Conservation (phyloP, 1,140 invertebrate species). For the Drosophila athabasca region DNA sequence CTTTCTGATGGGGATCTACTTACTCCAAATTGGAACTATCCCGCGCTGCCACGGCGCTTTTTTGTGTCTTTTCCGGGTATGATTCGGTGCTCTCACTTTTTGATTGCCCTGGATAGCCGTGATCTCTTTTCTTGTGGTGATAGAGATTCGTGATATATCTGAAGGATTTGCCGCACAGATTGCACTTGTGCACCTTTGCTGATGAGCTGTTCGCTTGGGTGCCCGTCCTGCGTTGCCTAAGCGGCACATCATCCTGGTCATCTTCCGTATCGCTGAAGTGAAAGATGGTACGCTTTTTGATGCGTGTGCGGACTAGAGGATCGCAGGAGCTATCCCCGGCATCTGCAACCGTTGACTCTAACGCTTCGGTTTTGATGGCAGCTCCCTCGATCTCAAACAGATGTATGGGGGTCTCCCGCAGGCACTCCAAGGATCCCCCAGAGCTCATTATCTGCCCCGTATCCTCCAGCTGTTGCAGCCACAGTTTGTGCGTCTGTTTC, state of each 20-base stretch:
- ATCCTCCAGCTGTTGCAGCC: slow-evolving; percentile 31
- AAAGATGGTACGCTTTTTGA: slow-evolving; percentile 10
- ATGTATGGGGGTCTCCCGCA: slow-evolving; percentile 61
- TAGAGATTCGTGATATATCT: slow-evolving; percentile 61
- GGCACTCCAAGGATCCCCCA: slow-evolving; percentile 41
- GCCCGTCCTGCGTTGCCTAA: slow-evolving; percentile 37
- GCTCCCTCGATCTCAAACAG: slow-evolving; percentile 60
- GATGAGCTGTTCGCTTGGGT: background rate
- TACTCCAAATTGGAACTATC: slow-evolving; percentile 20
- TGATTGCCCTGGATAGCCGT: slow-evolving; percentile 7
- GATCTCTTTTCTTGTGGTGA: slow-evolving; percentile 53
- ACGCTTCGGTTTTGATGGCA: slow-evolving; percentile 61
- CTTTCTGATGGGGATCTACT: background rate
- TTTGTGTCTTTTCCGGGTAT: background rate
- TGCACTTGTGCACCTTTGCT: slow-evolving; percentile 44
- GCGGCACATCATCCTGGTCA: slow-evolving; percentile 57
- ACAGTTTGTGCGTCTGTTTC: slow-evolving; percentile 46
- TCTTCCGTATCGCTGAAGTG: slow-evolving; percentile 39
- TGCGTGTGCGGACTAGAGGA: slow-evolving; percentile 49
- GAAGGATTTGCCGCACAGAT: slow-evolving; percentile 52
- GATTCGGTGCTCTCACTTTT: background rate
- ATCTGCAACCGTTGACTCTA: slow-evolving; percentile 7
- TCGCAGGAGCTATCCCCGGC: slow-evolving; percentile 14
- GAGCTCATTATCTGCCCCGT: slow-evolving; percentile 2
- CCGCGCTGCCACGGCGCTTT: background rate